A percentile compares a stretch with the other conserved stretches of the same genome.
Evolutionary conservation across 64 coral and sea anemone species (phyloP).

Genomic region (Acropora tenuis): DNA sequence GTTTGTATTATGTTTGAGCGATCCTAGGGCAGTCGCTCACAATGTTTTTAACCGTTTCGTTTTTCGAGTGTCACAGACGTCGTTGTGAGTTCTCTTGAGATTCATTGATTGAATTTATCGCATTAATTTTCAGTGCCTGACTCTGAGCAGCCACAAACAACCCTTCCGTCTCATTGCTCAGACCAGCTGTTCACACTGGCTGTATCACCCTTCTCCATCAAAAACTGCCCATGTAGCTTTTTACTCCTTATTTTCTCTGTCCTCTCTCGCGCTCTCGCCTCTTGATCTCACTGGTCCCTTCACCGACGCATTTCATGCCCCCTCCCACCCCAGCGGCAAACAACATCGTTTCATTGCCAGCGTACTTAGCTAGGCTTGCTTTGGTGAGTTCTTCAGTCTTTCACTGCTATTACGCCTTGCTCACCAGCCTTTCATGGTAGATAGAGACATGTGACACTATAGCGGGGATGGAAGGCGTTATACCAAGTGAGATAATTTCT

Average conservation of each 20-base stretch:
- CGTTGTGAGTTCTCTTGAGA: no score
- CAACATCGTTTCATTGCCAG: slow-evolving; percentile 22
- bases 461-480: background rate
- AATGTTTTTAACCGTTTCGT: no score
- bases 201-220: background rate
- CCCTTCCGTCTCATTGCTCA: no score
- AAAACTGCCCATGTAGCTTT: background rate
- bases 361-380: slow-evolving; percentile 17
- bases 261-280: background rate
- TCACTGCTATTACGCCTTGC: slow-evolving; percentile 32
- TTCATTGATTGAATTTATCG: no score
- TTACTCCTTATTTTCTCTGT: background rate
- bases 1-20: no score
- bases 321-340: background rate
- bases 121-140: no score
- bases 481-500: slow-evolving; percentile 11
- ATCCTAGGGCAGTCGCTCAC: no score
- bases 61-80: no score
- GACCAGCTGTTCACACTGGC: no score
- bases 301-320: background rate
- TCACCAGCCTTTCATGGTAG: slow-evolving; percentile 50
- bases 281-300: background rate
- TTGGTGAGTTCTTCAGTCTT: slow-evolving; percentile 47
- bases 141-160: no score
- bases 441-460: slow-evolving; percentile 50